A percentile compares a stretch with the other conserved stretches of the same genome.
phyloP scores from a whole-genome alignment of 2,888 invertebrate species.

The Diloba caeruleocephala region DNA sequence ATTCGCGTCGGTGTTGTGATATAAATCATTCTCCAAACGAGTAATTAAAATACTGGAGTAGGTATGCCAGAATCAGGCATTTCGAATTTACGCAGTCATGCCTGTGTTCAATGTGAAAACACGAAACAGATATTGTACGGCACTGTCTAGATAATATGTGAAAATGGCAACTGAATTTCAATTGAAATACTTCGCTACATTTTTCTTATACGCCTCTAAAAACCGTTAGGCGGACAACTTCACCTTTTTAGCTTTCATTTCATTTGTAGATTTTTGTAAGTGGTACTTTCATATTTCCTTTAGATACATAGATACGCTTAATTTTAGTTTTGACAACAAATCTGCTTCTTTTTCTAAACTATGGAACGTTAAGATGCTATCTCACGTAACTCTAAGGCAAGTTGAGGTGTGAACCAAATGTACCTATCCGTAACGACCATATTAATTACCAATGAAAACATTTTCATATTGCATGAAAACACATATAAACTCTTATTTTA shows the following conservation, averaged over 20 bases:
- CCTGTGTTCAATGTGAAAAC: slow-evolving; percentile 54
- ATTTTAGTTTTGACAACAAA: too few relatives aligned
- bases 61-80: slow-evolving; percentile 84
- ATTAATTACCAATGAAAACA: slow-evolving; percentile 15
- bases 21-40: slow-evolving; percentile 88
- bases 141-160: slow-evolving; percentile 38
- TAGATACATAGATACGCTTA: too few relatives aligned
- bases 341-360: too few relatives aligned
- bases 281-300: neutral
- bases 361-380: slow-evolving; percentile 7
- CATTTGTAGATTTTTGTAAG: neutral
- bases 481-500: slow-evolving; percentile 17
- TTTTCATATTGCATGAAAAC: slow-evolving; percentile 18
- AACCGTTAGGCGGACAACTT: slow-evolving; percentile 26
- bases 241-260: too few relatives aligned
- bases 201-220: slow-evolving; percentile 36
- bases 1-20: slow-evolving; percentile 63
- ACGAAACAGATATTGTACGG: slow-evolving; percentile 53
- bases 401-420: slow-evolving; percentile 13
- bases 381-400: slow-evolving; percentile 13
- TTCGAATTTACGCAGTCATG: slow-evolving; percentile 75
- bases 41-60: slow-evolving; percentile 88
- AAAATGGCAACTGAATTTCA: slow-evolving; percentile 56
- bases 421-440: slow-evolving; percentile 5
- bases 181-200: slow-evolving; percentile 53